Percentiles rank a stretch among this genome's conserved stretches.
phyloP scores from a whole-genome alignment of 2,797 vertebrate species.

The Chrosomus eos region DNA sequence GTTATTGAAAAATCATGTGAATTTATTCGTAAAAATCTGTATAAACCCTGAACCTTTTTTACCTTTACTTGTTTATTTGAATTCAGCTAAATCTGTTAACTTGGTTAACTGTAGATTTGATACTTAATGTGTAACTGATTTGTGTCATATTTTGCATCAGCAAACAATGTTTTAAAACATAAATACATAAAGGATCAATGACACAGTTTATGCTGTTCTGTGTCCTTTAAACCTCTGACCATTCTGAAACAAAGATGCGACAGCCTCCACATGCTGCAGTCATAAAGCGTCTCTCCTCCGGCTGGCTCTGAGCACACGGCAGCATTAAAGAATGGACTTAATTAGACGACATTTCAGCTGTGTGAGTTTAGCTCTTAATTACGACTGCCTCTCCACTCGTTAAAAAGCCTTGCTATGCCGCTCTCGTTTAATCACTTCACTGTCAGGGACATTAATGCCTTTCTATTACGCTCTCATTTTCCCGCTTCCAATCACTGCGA shows the following conservation, averaged over 20 bases:
- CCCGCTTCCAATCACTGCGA: constrained; percentile 37
- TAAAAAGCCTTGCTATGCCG: constrained; percentile 56
- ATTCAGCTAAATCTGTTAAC: background rate
- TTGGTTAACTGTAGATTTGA: background rate
- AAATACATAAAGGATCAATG: background rate
- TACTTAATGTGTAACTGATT: background rate
- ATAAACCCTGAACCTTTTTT: background rate
- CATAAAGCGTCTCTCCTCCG: constrained; percentile 44
- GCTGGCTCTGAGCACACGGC: constrained; percentile 49
- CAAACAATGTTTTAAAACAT: background rate
- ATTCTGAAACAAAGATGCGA: constrained; percentile 5
- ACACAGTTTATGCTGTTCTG: constrained; percentile 34
- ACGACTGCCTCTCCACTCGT: constrained; percentile 58
- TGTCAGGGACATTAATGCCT: constrained; percentile 50
- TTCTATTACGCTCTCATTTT: constrained; percentile 49
- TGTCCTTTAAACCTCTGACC: constrained; percentile 31
- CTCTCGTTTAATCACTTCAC: constrained; percentile 65
- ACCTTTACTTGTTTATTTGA: background rate
- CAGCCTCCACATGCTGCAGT: constrained; percentile 43
- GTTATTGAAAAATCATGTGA: background rate
- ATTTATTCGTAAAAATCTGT: background rate
- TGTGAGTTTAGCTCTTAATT: constrained; percentile 63
- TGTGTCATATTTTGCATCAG: background rate
- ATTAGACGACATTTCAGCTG: constrained; percentile 63
- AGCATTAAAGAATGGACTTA: constrained; percentile 61